Conservation (phyloP, 1,140 invertebrate species). For the Magallana gigas region DNA sequence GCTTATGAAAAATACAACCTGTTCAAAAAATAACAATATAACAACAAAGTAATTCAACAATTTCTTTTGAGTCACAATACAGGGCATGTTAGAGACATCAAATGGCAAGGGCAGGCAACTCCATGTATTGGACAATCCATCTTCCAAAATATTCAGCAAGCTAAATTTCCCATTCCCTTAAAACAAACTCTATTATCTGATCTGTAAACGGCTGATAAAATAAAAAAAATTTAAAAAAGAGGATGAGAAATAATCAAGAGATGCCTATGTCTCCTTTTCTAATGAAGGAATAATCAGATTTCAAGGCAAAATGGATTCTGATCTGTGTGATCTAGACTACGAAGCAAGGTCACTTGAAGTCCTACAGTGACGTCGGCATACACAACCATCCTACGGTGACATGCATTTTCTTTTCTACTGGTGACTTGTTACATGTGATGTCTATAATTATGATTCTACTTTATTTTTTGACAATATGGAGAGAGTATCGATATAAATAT, state of each 20-base stretch:
- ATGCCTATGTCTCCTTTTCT: neutral
- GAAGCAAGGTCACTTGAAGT: conserved; percentile 30
- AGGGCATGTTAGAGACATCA: neutral
- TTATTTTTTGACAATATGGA: conserved; percentile 30
- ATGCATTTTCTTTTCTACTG: conserved; percentile 12
- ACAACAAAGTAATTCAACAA: conserved; percentile 28
- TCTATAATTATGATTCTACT: conserved; percentile 8
- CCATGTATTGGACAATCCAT: neutral
- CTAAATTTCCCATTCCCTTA: neutral
- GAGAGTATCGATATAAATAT: neutral
- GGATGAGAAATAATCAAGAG: neutral
- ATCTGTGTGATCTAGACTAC: neutral
- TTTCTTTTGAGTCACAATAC: neutral
- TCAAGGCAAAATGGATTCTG: neutral
- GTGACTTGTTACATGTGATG: neutral
- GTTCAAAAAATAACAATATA: conserved; percentile 29
- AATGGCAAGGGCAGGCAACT: conserved; percentile 28
- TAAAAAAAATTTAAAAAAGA: neutral
- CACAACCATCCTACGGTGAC: neutral
- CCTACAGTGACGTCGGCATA: neutral
- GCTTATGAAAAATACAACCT: conserved; percentile 32
- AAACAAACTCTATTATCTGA: neutral
- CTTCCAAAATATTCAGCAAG: neutral
- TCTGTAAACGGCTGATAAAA: neutral
- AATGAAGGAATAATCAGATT: neutral